Conservation (phyloP, 2,113 vertebrate genomes). For the Hydrochoerus hydrochaeris region DNA sequence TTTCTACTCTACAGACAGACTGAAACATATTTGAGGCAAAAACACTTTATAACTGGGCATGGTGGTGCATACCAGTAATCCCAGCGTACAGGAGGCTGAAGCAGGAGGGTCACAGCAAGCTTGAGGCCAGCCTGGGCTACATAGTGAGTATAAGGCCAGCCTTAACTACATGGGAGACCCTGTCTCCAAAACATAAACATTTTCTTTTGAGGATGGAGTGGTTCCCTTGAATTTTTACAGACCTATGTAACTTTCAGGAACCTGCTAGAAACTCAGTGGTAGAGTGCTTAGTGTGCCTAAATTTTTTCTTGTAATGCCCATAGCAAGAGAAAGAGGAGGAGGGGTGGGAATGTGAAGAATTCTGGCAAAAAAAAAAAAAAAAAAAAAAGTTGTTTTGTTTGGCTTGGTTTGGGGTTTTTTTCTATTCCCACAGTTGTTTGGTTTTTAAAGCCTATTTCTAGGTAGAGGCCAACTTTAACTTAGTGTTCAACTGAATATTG, state of each 20-base stretch:
- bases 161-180: not conserved
- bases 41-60: not conserved
- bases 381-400: too few species aligned
- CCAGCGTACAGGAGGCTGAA: not conserved
- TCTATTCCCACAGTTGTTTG: not conserved
- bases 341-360: not conserved
- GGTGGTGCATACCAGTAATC: too few species aligned
- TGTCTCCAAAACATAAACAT: not conserved
- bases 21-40: not conserved
- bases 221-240: not conserved
- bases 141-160: not conserved
- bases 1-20: not conserved
- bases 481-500: not conserved
- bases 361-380: not conserved
- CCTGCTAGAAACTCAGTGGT: not conserved
- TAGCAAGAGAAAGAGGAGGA: not conserved
- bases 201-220: constrained; percentile 4
- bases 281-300: not conserved
- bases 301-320: not conserved
- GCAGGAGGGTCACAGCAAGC: not conserved
- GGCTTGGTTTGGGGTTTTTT: not conserved
- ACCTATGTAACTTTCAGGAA: not conserved
- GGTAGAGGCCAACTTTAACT: not conserved
- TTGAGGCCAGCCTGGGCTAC: not conserved
- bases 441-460: not conserved